These are phyloP conservation scores for Cantharis flavilabris DNA, from an alignment of 2,888 invertebrate species.

Conservation along the genomic window DNA sequence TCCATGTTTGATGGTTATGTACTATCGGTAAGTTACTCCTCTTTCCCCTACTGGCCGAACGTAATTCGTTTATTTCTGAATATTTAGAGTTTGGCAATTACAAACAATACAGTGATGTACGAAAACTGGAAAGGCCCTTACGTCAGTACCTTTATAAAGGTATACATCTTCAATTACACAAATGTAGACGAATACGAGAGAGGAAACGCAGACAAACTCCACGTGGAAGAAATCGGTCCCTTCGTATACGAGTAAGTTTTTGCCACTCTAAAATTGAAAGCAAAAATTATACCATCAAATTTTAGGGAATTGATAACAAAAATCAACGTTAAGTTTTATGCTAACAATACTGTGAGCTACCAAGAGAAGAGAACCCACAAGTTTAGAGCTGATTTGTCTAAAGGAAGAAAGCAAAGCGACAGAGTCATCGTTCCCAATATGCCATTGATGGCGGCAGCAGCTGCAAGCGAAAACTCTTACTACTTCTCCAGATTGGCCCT, in stretches of 20 bases:
- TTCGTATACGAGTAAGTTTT: constrained; percentile 69
- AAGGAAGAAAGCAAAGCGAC: constrained; percentile 58
- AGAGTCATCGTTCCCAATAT: constrained; percentile 78
- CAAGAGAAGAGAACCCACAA: constrained; percentile 71
- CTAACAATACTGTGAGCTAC: constrained; percentile 64
- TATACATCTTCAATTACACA: constrained; percentile 82
- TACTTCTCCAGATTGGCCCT: constrained; percentile 56
- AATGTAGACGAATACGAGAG: constrained; percentile 67
- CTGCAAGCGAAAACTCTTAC: constrained; percentile 57
- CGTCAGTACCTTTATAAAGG: constrained; percentile 62
- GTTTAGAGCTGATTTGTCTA: constrained; percentile 66
- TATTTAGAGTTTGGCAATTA: constrained; percentile 63
- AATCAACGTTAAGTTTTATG: constrained; percentile 62
- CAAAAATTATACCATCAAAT: constrained; percentile 22
- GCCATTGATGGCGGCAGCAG: constrained; percentile 66
- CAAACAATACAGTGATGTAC: constrained; percentile 62
- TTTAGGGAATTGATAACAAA: constrained; percentile 65
- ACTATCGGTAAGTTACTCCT: constrained; percentile 57
- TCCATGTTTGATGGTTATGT: constrained; percentile 63
- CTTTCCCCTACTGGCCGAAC: not conserved
- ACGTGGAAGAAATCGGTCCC: constrained; percentile 73
- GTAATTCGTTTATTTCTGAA: too few species aligned
- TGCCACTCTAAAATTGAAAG: constrained; percentile 40
- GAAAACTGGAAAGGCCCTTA: constrained; percentile 66
- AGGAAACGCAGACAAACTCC: constrained; percentile 63